phyloP scores from a whole-genome alignment of 2,888 invertebrate species.

The Epirrhoe alternata region DNA sequence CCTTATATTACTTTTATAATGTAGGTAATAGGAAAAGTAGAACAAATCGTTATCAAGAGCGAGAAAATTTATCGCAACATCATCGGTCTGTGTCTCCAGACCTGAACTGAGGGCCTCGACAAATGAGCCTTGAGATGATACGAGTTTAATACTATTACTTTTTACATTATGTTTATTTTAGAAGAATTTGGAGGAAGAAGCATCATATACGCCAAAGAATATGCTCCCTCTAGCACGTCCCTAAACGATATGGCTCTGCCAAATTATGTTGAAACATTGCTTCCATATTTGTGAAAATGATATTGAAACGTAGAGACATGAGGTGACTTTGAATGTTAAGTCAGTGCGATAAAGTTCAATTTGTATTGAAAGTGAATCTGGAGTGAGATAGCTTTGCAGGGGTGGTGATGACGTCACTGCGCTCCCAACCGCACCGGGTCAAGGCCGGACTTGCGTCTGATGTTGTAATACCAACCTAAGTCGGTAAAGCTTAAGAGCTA shows the following conservation, averaged over 20 bases:
- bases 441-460: conserved; percentile 44
- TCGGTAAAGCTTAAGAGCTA: conserved; percentile 1
- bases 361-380: conserved; percentile 16
- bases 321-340: conserved; percentile 3
- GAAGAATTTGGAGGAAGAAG: no score
- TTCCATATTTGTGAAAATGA: background rate
- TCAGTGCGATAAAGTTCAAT: conserved; percentile 8
- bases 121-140: no score
- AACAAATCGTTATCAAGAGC: no score
- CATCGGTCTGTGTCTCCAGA: no score
- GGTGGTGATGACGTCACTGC: conserved; percentile 53
- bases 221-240: background rate
- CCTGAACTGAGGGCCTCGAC: no score
- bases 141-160: no score
- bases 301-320: background rate
- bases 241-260: background rate
- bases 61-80: no score
- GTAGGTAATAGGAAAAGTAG: no score
- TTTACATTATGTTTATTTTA: no score
- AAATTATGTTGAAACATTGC: background rate
- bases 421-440: conserved; percentile 47
- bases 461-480: conserved; percentile 25
- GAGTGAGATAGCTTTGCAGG: conserved; percentile 25
- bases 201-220: background rate
- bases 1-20: no score